These are phyloP conservation scores for Chiroxiphia lanceolata DNA, from an alignment of 2,797 vertebrate species.

Conservation along the genomic window DNA sequence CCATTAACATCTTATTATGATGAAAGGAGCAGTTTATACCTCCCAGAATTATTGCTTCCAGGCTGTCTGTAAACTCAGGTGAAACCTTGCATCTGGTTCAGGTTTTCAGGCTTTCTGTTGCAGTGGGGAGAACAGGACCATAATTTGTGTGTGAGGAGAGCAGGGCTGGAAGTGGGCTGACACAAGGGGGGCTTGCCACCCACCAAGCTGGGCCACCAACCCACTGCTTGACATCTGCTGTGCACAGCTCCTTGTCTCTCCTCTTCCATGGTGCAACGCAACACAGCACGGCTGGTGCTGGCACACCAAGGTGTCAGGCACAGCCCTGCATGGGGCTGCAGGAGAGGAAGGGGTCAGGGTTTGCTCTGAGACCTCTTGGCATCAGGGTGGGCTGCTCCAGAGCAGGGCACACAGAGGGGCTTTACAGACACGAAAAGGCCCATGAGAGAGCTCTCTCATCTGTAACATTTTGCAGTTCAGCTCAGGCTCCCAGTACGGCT, in stretches of 20 bases:
- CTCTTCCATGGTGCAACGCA: accelerated
- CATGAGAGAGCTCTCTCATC: neutral
- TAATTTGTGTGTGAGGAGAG: neutral
- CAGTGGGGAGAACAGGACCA: neutral
- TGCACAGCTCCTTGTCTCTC: neutral
- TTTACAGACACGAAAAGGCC: neutral
- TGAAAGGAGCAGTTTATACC: conserved; percentile 31
- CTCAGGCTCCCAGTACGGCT: neutral
- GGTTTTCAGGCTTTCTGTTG: neutral
- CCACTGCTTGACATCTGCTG: accelerated
- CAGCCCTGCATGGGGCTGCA: accelerated
- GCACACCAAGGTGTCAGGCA: accelerated
- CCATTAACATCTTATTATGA: conserved; percentile 50
- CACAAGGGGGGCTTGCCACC: neutral
- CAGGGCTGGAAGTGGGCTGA: neutral
- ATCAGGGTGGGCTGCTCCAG: neutral
- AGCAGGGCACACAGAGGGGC: neutral
- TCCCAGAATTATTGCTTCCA: conserved; percentile 52
- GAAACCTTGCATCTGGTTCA: conserved; percentile 35
- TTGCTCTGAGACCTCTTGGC: neutral
- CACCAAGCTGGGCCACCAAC: neutral
- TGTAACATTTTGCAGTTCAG: accelerated
- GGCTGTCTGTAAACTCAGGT: conserved; percentile 42
- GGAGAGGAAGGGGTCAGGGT: neutral
- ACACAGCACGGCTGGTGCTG: accelerated